Evolutionary conservation across 1,140 invertebrate genomes (phyloP).

Genomic region (Orchesella cincta): DNA sequence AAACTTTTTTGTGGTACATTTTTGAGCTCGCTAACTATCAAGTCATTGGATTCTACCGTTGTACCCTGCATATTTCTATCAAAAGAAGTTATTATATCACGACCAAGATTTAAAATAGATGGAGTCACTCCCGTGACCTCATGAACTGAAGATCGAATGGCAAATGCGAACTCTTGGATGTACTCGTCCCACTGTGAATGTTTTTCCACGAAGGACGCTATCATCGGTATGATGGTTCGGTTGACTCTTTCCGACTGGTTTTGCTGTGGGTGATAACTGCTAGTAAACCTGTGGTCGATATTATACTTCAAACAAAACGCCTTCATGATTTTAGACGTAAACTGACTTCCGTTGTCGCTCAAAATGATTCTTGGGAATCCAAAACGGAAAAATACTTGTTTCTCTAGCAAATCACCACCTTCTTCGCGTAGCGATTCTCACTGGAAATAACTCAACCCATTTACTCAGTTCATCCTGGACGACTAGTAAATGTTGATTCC

Average conservation of each 20-base stretch:
- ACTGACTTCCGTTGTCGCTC: conserved; percentile 51
- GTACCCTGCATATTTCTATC: conserved; percentile 31
- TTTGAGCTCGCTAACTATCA: not conserved
- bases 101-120: conserved; percentile 55
- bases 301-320: conserved; percentile 29
- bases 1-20: conserved; percentile 24
- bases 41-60: too few species aligned
- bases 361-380: conserved; percentile 52
- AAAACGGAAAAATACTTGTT: conserved; percentile 51
- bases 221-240: conserved; percentile 55
- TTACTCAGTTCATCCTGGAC: conserved; percentile 53
- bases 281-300: conserved; percentile 42
- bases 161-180: conserved; percentile 56
- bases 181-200: conserved; percentile 54
- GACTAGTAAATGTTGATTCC: conserved; percentile 52
- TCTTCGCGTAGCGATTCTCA: conserved; percentile 51
- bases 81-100: conserved; percentile 51
- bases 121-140: conserved; percentile 54
- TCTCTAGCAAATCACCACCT: conserved; percentile 51
- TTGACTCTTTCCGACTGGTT: conserved; percentile 58
- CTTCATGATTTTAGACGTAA: conserved; percentile 28
- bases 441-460: conserved; percentile 51
- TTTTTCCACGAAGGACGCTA: conserved; percentile 54
- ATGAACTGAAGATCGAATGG: conserved; percentile 56
- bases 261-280: conserved; percentile 55